phyloP scores from a whole-genome alignment of 2,797 vertebrate genomes.

The Monodelphis domestica region DNA sequence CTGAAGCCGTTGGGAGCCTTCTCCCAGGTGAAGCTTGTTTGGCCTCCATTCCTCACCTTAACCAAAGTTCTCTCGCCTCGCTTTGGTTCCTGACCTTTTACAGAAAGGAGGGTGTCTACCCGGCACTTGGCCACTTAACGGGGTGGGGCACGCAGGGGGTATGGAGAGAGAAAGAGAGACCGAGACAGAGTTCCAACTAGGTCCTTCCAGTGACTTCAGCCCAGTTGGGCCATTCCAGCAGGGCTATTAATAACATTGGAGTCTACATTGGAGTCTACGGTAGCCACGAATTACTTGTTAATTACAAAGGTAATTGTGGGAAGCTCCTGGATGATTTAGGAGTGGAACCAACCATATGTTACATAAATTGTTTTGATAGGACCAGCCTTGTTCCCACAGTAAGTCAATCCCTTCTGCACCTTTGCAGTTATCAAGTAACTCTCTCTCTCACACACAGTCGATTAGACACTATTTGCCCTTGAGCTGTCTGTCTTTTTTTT shows the following conservation, averaged over 20 bases:
- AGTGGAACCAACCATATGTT: conserved; percentile 43
- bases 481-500: conserved; percentile 66
- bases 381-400: conserved; percentile 56
- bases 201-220: conserved; percentile 64
- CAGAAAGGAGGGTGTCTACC: conserved; percentile 51
- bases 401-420: conserved; percentile 48
- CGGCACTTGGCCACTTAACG: conserved; percentile 47
- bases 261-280: too few relatives aligned
- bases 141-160: conserved; percentile 53
- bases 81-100: background rate
- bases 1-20: background rate
- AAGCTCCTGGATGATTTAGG: conserved; percentile 56
- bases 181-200: conserved; percentile 71
- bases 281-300: conserved; percentile 72
- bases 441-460: conserved; percentile 44
- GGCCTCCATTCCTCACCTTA: background rate
- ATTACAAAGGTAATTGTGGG: conserved; percentile 77
- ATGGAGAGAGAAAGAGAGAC: conserved; percentile 69
- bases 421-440: conserved; percentile 67
- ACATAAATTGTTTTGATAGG: conserved; percentile 63
- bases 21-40: background rate
- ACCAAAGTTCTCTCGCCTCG: background rate
- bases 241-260: conserved; percentile 71
- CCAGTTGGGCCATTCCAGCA: conserved; percentile 61
- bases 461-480: conserved; percentile 68